Evolutionary conservation across 2,888 invertebrate genomes (phyloP).

Genomic region (Crossocerus cetratus): DNA sequence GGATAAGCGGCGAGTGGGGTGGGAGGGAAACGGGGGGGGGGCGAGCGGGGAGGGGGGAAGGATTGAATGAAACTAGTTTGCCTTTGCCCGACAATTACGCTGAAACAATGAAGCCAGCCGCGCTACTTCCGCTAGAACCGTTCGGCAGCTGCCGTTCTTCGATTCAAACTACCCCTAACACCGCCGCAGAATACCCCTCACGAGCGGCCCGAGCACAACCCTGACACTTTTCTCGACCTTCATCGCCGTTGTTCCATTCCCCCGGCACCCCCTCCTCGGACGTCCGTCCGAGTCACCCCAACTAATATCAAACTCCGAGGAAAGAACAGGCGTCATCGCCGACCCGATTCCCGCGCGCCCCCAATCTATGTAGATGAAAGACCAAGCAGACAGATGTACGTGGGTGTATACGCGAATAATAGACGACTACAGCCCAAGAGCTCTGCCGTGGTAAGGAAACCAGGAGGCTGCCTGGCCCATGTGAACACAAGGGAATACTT

Average conservation of each 20-base stretch:
- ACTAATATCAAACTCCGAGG: conserved; percentile 73
- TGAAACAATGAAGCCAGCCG: conserved; percentile 68
- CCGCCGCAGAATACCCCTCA: conserved; percentile 10
- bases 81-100: conserved; percentile 73
- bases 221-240: conserved; percentile 24
- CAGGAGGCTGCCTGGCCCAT: no score
- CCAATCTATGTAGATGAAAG: conserved; percentile 26
- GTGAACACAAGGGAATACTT: no score
- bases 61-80: conserved; percentile 74
- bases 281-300: conserved; percentile 36
- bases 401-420: no score
- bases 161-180: conserved; percentile 20
- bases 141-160: conserved; percentile 51
- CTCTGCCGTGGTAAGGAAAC: no score
- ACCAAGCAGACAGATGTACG: neutral
- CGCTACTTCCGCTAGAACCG: conserved; percentile 32
- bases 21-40: conserved; percentile 16
- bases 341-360: conserved; percentile 16
- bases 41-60: conserved; percentile 1
- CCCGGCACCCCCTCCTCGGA: conserved; percentile 44
- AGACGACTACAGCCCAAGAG: no score
- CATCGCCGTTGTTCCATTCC: conserved; percentile 34
- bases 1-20: conserved; percentile 18
- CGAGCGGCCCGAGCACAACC: conserved; percentile 5
- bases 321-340: conserved; percentile 59